These are phyloP conservation scores for Eilema griseolum DNA, from an alignment of 2,888 invertebrate genomes.

Conservation along the genomic window DNA sequence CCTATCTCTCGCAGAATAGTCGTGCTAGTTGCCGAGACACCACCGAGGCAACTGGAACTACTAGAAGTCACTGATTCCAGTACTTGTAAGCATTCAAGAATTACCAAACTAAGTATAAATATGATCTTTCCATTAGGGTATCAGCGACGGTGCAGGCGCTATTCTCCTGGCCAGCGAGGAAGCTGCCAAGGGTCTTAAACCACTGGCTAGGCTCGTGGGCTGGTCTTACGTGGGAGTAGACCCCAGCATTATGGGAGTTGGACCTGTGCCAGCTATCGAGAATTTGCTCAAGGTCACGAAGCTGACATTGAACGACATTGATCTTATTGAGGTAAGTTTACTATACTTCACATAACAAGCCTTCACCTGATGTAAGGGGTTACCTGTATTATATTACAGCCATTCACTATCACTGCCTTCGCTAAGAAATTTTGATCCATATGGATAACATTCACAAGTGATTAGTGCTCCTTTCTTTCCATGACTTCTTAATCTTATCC, in stretches of 20 bases:
- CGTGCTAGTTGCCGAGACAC: no score
- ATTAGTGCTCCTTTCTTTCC: background rate
- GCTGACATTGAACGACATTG: constrained; percentile 94
- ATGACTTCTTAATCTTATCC: background rate
- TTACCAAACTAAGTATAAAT: background rate
- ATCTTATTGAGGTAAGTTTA: constrained; percentile 93
- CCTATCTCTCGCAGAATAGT: no score
- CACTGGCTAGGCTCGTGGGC: constrained; percentile 96
- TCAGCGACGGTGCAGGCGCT: constrained; percentile 98
- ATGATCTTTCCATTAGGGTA: constrained; percentile 89
- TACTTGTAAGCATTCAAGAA: background rate
- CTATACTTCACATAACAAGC: background rate
- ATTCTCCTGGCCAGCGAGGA: constrained; percentile 96
- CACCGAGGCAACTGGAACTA: background rate
- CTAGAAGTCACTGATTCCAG: background rate
- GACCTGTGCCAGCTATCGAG: constrained; percentile 97
- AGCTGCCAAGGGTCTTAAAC: constrained; percentile 94
- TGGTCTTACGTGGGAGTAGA: constrained; percentile 98
- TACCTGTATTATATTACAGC: background rate
- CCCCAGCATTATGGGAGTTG: constrained; percentile 99
- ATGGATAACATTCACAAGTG: no score
- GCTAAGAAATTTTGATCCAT: background rate
- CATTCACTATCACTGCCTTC: background rate
- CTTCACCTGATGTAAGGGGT: background rate
- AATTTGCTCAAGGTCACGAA: constrained; percentile 93